Base-by-base conservation (phyloP, 2,113 vertebrate species). In the Lutjanus erythropterus region DNA sequence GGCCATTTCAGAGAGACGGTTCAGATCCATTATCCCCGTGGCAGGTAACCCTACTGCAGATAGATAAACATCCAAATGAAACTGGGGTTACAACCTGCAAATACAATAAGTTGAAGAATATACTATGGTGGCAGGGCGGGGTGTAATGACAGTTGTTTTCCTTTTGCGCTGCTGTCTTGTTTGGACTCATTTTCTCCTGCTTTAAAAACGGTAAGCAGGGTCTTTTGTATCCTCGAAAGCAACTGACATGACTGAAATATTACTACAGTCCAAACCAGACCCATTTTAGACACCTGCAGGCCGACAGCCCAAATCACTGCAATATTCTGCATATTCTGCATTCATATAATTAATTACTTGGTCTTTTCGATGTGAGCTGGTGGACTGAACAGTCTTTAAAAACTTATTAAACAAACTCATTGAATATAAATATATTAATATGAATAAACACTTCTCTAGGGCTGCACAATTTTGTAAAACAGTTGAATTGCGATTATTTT, bases 21-120 rank as follows among this genome's bases (percentile, higher is more conserved):
- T 33, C 25, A 46, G 67, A 64, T 53, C 39, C 49, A 65, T 65
- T 55, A 64, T 47, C n/a, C 56, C 37, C 37, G 53, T 47, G 58
- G 47, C 47, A 75, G n/a, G 16, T 21, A 12, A 52, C 19, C 27
- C 19, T 9, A 8, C 19, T 7, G 47, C 47, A 29, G 9, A 39
- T 25, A 25, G 62, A 49, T 46, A 33, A 68, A 49, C 11, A 33
- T 27, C 41, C 41, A 25, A 29, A 15, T 19, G 18, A 65, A 31
- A 39, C 44, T 50, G 8, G 1, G 21, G 25, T 14, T 31, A 1
- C 25, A 5, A 15, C 52, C 50, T 31, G 15, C 27, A 65, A 31
- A 21, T 14, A 14, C 9, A 33, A 64, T 27, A 8, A 18, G n/a
- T n/a, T 55, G 19, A 29, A 31, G 27, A 10, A 25, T 14, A 25